Conservation (phyloP, 1,140 invertebrate species). For the Trichonephila clavata region DNA sequence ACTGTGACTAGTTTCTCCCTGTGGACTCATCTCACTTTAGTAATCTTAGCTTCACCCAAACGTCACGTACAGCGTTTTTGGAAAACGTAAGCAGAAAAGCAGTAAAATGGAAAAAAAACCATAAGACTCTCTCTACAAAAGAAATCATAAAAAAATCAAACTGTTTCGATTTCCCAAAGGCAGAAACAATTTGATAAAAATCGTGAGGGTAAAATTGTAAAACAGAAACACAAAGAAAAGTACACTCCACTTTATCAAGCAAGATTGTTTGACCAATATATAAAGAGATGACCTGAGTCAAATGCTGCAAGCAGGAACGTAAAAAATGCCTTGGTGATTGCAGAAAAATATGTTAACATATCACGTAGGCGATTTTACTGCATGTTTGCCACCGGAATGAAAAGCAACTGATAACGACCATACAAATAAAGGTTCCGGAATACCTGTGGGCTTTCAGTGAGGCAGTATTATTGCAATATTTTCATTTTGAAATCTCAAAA, state of each 20-base stretch:
- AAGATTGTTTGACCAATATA: slow-evolving; percentile 36
- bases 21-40: background rate
- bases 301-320: background rate
- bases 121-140: background rate
- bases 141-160: slow-evolving; percentile 41
- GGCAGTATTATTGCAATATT: too few species aligned
- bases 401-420: background rate
- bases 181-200: slow-evolving; percentile 56
- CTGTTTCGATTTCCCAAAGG: slow-evolving; percentile 46
- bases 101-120: slow-evolving; percentile 24
- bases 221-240: slow-evolving; percentile 29
- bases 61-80: slow-evolving; percentile 38
- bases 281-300: background rate
- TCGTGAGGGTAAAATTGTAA: slow-evolving; percentile 48
- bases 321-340: background rate
- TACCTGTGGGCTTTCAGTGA: too few species aligned
- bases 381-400: background rate
- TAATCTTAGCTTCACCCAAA: slow-evolving; percentile 31
- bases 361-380: slow-evolving; percentile 35
- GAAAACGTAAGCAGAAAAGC: slow-evolving; percentile 36
- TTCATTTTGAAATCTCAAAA: too few species aligned
- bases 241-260: slow-evolving; percentile 41
- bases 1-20: slow-evolving; percentile 47
- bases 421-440: too few species aligned
- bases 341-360: slow-evolving; percentile 25